phyloP scores from a whole-genome alignment of 2,797 vertebrate species.

The Sebastes umbrosus region DNA sequence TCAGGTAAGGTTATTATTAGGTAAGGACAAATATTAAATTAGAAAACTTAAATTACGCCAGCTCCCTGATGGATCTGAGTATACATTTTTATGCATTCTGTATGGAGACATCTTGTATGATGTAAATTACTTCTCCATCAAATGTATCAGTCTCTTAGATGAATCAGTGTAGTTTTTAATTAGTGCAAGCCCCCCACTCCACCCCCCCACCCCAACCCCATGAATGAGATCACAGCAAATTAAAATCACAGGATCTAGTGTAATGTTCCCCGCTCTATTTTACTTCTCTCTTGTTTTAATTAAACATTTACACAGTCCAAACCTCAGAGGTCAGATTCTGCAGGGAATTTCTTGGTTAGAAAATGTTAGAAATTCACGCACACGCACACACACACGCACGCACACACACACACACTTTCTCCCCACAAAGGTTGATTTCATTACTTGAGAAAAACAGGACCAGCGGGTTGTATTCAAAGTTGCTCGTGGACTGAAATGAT shows the following conservation, averaged over 20 bases:
- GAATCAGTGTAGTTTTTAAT: constrained; percentile 25
- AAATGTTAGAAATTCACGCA: background rate
- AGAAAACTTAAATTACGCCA: background rate
- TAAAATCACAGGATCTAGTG: constrained; percentile 17
- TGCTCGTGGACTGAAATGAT: no score
- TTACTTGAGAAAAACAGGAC: no score
- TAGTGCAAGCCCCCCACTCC: background rate
- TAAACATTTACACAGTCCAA: constrained; percentile 55
- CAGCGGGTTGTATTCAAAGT: no score
- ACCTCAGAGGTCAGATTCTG: constrained; percentile 28
- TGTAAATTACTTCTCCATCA: background rate
- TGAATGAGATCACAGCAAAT: constrained; percentile 24
- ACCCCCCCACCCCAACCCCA: no score
- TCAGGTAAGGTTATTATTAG: no score
- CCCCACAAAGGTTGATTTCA: no score
- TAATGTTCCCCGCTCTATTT: constrained; percentile 18
- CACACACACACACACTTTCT: background rate
- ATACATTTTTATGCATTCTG: background rate
- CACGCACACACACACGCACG: background rate
- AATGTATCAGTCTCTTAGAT: background rate
- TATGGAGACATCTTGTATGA: background rate
- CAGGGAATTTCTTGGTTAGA: background rate
- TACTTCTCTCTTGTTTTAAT: constrained; percentile 34
- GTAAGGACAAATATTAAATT: no score
- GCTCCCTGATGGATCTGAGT: background rate